Evolutionary conservation across 2,797 vertebrate genomes (phyloP).

Genomic region (Triplophysa bombifrons): DNA sequence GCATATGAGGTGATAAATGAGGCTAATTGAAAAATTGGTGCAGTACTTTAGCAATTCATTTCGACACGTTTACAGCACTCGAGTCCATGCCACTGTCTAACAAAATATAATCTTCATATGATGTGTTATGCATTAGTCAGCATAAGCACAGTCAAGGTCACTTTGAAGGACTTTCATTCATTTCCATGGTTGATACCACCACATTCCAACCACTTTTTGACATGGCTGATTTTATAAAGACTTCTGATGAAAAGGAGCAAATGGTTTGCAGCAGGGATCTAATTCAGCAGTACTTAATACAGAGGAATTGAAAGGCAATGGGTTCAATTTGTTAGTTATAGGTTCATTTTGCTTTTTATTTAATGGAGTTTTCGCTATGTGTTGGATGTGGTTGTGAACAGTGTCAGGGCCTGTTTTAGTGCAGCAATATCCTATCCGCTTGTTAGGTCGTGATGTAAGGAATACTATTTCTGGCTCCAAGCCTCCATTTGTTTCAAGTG

Average conservation of each 20-base stretch:
- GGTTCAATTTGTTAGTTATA: background rate
- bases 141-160: background rate
- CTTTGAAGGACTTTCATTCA: background rate
- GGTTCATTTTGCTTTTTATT: background rate
- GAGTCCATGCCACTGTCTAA: background rate
- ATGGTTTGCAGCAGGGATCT: background rate
- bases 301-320: background rate
- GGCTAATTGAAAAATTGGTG: conserved; percentile 11
- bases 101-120: background rate
- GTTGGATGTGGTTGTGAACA: too few relatives aligned
- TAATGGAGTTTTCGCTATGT: too few relatives aligned
- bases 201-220: background rate
- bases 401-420: too few relatives aligned
- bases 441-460: too few relatives aligned
- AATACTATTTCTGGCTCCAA: too few relatives aligned
- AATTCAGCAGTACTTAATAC: background rate
- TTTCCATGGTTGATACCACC: background rate
- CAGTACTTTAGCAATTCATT: background rate
- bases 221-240: background rate
- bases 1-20: conserved; percentile 31
- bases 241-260: background rate
- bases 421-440: too few relatives aligned
- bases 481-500: too few relatives aligned
- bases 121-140: background rate
- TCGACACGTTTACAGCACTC: background rate